Evolutionary conservation across 2,797 vertebrate genomes (phyloP).

Genomic region (Xiphorhynchus erythropygius): DNA sequence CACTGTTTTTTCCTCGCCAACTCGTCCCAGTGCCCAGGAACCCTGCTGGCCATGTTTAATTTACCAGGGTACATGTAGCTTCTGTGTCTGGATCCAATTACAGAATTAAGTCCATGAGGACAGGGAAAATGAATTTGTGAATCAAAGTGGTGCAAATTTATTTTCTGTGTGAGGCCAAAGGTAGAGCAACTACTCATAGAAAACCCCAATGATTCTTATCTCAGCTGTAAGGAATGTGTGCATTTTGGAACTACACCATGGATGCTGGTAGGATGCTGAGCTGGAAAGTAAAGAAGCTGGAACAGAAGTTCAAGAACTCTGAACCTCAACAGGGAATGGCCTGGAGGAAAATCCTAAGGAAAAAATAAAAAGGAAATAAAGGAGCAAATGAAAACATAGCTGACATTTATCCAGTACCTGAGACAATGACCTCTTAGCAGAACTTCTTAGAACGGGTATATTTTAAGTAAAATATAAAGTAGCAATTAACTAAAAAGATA

Average conservation of each 20-base stretch:
- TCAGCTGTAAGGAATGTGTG: not conserved
- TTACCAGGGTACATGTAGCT: not conserved
- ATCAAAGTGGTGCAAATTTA: not conserved
- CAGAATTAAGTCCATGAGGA: not conserved
- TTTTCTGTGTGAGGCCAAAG: not conserved
- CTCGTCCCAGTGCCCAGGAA: not conserved
- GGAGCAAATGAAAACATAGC: slow-evolving; percentile 13
- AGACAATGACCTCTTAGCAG: not conserved
- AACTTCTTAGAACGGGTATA: not conserved
- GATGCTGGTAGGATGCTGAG: not conserved
- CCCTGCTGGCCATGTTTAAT: slow-evolving; percentile 24
- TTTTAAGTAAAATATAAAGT: slow-evolving; percentile 26
- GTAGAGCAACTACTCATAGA: not conserved
- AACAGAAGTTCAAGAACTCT: not conserved
- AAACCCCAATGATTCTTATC: not conserved
- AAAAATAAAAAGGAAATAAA: not conserved
- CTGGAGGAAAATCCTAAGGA: not conserved
- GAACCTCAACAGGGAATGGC: not conserved
- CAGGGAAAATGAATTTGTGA: slow-evolving; percentile 1
- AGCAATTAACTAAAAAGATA: slow-evolving; percentile 31
- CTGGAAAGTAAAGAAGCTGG: not conserved
- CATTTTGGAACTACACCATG: slow-evolving; percentile 1
- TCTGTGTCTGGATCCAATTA: not conserved
- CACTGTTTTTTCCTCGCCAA: not conserved
- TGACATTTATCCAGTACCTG: not conserved